phyloP scores from a whole-genome alignment of 2,797 vertebrate species.

The Tiaroga cobitis region DNA sequence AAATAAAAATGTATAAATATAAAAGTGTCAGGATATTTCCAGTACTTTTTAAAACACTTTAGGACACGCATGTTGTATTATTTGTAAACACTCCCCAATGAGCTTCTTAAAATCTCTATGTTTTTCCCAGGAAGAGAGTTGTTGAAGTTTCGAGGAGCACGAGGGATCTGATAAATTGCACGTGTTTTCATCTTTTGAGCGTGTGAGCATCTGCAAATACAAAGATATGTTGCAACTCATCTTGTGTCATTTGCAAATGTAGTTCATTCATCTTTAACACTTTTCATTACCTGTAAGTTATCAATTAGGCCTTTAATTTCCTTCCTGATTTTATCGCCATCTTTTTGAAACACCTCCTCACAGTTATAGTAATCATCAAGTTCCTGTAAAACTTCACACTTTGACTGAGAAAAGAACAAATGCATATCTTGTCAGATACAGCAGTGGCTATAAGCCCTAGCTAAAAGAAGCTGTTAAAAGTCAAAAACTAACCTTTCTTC shows the following conservation, averaged over 20 bases:
- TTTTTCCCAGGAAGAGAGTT: slow-evolving; percentile 35
- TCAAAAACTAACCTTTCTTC: background rate
- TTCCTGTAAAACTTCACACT: slow-evolving; percentile 37
- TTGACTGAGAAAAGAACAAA: slow-evolving; percentile 16
- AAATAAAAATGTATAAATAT: background rate
- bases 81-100: background rate
- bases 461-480: background rate
- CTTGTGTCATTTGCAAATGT: background rate
- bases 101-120: background rate
- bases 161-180: background rate
- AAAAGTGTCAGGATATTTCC: background rate
- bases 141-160: slow-evolving; percentile 1
- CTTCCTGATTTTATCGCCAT: background rate
- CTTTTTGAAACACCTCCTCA: background rate
- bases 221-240: background rate
- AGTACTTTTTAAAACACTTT: background rate
- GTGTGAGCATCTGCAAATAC: slow-evolving; percentile 33
- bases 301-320: slow-evolving; percentile 48
- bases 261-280: background rate
- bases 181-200: background rate
- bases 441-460: too few species aligned
- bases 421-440: background rate
- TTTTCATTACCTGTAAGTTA: slow-evolving; percentile 49
- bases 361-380: slow-evolving; percentile 5
- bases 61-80: background rate